Base-by-base conservation (phyloP, 2,888 invertebrate genomes). In the Xanthia togata region DNA sequence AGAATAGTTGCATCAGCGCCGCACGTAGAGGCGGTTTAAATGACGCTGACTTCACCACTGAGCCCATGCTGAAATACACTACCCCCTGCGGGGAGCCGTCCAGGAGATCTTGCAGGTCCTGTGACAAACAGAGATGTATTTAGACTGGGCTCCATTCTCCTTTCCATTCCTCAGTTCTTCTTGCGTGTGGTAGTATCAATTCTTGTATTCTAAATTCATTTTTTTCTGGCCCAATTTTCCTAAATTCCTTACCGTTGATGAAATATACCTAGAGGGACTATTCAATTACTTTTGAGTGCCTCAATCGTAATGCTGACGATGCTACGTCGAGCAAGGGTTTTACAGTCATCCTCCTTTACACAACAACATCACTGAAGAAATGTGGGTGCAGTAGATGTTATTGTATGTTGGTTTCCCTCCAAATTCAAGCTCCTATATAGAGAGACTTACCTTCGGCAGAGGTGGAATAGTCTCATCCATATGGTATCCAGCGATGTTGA, bases 61-160 rank as follows among this genome's bases (percentile, higher is more conserved):
- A 94, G 0, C 95, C 95, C 94, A 95, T 91, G 86, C 95, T 95
- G 91, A 95, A 95, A 91, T 95, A 95, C 12, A 95, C 88, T 14
- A 94, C 92, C 1, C 95, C 95, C 68, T 92, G 88, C 0, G 90
- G 81, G 0, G 94, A 92, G 0, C 89, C 88, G 78, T 95, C 95
- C 4, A 95, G 77, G 1, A 95, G 81, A 0, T 91, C 89, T 91
- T 95, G 92, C 0, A 95, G 82, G 72, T 95, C 95, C 95, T 95
- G 85, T 0, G 9, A 47, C 12, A n/a, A 31, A 8, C 1, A 23
- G 11, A 41, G 12, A 62, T 8, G 14, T 31, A 11, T 17, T 20
- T 44, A n/a, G 12, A 35, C 8, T 8, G 8, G 8, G 31, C 8
- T 31, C 23, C 14, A 44, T 44, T 44, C 14, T 44, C 14, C 44